Base-by-base conservation (phyloP, 1,140 invertebrate genomes). In the Scaptomyza pallida region DNA sequence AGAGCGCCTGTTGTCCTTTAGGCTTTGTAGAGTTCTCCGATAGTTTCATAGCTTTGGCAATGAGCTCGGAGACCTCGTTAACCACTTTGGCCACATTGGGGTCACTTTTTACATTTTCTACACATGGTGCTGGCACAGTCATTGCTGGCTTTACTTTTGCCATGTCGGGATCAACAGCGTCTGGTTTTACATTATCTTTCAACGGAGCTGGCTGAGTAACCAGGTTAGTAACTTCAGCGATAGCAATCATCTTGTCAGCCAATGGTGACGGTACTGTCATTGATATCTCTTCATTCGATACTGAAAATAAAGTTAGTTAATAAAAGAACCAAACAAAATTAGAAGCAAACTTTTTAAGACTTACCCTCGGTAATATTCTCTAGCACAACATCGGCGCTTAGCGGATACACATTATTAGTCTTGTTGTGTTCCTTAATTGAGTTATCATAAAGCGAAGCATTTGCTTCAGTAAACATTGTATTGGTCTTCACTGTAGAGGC, bases 291-390 rank as follows among this genome's bases (percentile, higher is more conserved):
- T 86, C 80, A 44, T 80, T 69, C 10, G 80, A 85, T 10, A 86
- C 80, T 85, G n/a, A 6, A 37, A 37, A n/a, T n/a, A n/a, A 4
- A 9, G n/a, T n/a, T 4, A n/a, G 3, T n/a, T 26, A 26, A 26
- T 3, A 26, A 26, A 26, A 5, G 0, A 26, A 26, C n/a, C n/a
- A n/a, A n/a, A n/a, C n/a, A n/a, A n/a, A n/a, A n/a, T n/a, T n/a
- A n/a, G n/a, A n/a, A n/a, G n/a, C n/a, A n/a, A n/a, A n/a, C n/a
- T n/a, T n/a, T n/a, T n/a, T n/a, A 35, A 16, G 2, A 12, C 55
- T 52, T 5, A 88, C 82, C 82, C 61, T 86, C 82, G 2, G 77
- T 81, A 1, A 86, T 86, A 16, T 82, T 81, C 15, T 86, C 78
- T 5, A 86, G 54, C 15, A 80, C 47, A 10, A 85, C 81, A 35